Conservation (phyloP, 2,888 invertebrate genomes). For the Scaptodrosophila latifasciaeformis region DNA sequence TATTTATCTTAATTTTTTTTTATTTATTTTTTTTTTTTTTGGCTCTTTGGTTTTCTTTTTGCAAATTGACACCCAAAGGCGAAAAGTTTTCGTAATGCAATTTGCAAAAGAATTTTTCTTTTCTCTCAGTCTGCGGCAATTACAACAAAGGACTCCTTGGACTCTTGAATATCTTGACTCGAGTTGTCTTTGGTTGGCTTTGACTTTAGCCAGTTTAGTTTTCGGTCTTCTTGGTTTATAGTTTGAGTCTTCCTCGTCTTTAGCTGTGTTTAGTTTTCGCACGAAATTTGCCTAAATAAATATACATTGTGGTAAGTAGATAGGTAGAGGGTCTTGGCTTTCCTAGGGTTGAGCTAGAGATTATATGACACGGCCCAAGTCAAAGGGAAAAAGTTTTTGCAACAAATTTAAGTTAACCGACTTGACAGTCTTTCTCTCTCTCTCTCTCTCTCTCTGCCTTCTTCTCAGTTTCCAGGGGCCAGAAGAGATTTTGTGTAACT, state of each 20-base stretch:
- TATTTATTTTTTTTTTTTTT: too few relatives aligned
- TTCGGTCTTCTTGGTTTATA: too few relatives aligned
- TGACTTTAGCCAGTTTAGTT: too few relatives aligned
- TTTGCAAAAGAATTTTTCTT: conserved; percentile 35
- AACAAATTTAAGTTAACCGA: conserved; percentile 54
- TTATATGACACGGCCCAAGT: conserved; percentile 30
- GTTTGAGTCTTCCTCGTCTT: too few relatives aligned
- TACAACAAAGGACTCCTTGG: too few relatives aligned
- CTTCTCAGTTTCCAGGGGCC: too few relatives aligned
- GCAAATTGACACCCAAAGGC: conserved; percentile 52
- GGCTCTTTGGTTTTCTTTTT: too few relatives aligned
- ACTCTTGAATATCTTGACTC: too few relatives aligned
- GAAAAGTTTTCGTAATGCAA: conserved; percentile 54
- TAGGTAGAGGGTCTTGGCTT: conserved; percentile 9
- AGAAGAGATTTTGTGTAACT: too few relatives aligned
- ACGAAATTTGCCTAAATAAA: conserved; percentile 61
- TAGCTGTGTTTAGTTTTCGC: conserved; percentile 42
- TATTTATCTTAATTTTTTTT: too few relatives aligned
- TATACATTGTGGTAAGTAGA: conserved; percentile 25
- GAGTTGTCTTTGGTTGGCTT: too few relatives aligned
- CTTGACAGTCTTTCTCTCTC: conserved; percentile 42
- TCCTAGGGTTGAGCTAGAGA: background rate
- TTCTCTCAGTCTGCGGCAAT: background rate
- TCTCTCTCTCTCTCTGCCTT: conserved; percentile 17
- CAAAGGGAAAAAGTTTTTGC: conserved; percentile 43